phyloP scores from a whole-genome alignment of 2,888 invertebrate genomes.

The Melinaea menophilus region DNA sequence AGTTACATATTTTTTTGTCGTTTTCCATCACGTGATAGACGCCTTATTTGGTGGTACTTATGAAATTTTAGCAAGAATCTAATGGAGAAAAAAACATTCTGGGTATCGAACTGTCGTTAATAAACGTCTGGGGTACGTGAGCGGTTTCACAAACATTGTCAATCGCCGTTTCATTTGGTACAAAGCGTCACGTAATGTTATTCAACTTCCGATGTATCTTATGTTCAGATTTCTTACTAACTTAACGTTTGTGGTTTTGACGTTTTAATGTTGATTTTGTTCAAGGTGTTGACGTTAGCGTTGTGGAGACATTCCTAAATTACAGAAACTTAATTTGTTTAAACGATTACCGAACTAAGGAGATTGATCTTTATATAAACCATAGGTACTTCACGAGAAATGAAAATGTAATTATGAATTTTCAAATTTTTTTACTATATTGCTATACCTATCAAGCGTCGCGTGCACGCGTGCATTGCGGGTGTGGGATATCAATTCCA shows the following conservation, averaged over 20 bases:
- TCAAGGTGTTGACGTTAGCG: no score
- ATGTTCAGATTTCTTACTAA: slow-evolving; percentile 32
- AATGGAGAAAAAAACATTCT: slow-evolving; percentile 10
- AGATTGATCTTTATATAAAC: no score
- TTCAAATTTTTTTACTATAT: not conserved
- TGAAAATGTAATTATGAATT: not conserved
- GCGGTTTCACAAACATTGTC: slow-evolving; percentile 34
- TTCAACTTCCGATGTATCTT: slow-evolving; percentile 39
- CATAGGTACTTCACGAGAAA: not conserved
- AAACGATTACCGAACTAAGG: no score
- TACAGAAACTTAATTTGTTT: no score
- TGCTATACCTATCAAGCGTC: not conserved
- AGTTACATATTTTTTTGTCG: no score
- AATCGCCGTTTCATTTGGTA: slow-evolving; percentile 39
- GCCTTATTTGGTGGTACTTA: not conserved
- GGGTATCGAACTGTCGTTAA: slow-evolving; percentile 38
- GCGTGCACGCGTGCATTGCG: slow-evolving; percentile 13
- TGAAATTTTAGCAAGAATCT: slow-evolving; percentile 3
- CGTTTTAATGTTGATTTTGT: not conserved
- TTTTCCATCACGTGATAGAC: no score
- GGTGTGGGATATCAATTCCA: slow-evolving; percentile 9
- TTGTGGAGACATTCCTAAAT: no score
- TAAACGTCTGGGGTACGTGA: slow-evolving; percentile 42
- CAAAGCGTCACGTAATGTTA: slow-evolving; percentile 40
- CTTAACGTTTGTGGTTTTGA: slow-evolving; percentile 13